Evolutionary conservation across 2,113 vertebrate species (phyloP), one percentile per base, ranked within the genome.

Genomic region (Ptilonorhynchus violaceus): DNA sequence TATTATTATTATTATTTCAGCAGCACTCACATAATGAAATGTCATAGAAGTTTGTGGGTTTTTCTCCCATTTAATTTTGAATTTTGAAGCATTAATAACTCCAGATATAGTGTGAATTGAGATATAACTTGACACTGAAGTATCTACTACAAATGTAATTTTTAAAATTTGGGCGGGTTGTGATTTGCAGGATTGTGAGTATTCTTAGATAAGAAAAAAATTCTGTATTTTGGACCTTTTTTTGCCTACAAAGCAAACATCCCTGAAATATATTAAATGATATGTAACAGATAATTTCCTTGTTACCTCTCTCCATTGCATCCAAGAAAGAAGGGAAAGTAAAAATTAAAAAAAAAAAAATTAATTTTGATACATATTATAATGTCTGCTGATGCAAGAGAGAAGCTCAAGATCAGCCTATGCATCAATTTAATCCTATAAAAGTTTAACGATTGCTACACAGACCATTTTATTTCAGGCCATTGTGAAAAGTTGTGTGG

Each of bases 21-120:
- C n/a, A 69, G 23, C 33, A 47, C 10, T 50, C 44, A 41, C 11
- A 31, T 72, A 63, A 84, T 33, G 22, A 84, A 83, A 60, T 53
- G 4, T 62, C 28, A 17, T 10, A 18, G 21, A 75, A 69, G 10
- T 60, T 52, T 59, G 1, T 44, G 4, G 5, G 1, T 0, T 3
- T 60, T 86, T 78, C 58, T 7, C 9, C 11, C 6, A 46, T 44
- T 73, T 76, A 4, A 12, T 60, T 25, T 31, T 41, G 37, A 53
- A 31, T 56, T 67, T 58, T 77, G 27, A 58, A 60, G 28, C 10
- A 8, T 89, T 89, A 56, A 68, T 58, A 63, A 21, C 19, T 63
- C 27, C n/a, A 67, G 46, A 23, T 80, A 37, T 62, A 49, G 49
- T 46, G 10, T 62, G 13, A 11, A 13, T 59, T 74, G 50, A 67